A percentile compares a stretch with the other conserved stretches of the same genome.
phyloP scores from a whole-genome alignment of 2,888 invertebrate genomes.

The Sinelater perroti region DNA sequence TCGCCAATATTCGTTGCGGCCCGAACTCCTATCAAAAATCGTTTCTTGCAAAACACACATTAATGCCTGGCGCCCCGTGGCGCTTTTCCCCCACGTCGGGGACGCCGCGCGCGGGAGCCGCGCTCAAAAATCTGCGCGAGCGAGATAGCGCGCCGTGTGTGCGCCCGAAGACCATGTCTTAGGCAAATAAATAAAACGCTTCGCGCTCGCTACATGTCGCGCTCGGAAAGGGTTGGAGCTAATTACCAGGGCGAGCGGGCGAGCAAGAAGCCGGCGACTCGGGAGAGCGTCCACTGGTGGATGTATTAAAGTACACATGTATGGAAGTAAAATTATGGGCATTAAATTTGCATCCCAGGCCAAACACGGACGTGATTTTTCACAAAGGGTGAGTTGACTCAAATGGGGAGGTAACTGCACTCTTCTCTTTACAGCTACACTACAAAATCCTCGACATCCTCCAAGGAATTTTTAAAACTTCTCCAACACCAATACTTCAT shows the following conservation, averaged over 20 bases:
- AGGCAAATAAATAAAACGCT: conserved; percentile 8
- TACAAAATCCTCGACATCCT: too few species aligned
- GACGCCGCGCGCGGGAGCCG: too few species aligned
- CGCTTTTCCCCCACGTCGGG: conserved; percentile 1
- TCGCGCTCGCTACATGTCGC: conserved; percentile 3
- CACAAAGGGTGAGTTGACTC: conserved; percentile 41
- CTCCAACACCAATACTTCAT: too few species aligned
- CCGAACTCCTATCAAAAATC: conserved; percentile 27
- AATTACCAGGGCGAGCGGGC: neutral
- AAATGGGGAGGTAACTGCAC: conserved; percentile 26
- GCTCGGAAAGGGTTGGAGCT: neutral
- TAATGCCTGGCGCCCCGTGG: conserved; percentile 1
- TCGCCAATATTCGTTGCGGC: conserved; percentile 24
- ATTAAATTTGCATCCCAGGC: conserved; percentile 45
- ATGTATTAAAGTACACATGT: conserved; percentile 28
- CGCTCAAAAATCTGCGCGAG: conserved; percentile 6
- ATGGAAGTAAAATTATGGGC: conserved; percentile 39
- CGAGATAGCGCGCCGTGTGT: conserved; percentile 11
- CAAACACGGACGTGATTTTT: conserved; percentile 44
- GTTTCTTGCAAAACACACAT: conserved; percentile 23
- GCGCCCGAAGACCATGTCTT: conserved; percentile 18
- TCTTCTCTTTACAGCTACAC: conserved; percentile 17
- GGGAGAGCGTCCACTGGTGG: conserved; percentile 13
- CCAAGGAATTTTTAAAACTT: too few species aligned
- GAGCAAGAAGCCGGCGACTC: conserved; percentile 1